Evolutionary conservation across 2,113 vertebrate species (phyloP), one percentile per base, ranked within the genome.

Genomic region (Acanthisitta chloris): DNA sequence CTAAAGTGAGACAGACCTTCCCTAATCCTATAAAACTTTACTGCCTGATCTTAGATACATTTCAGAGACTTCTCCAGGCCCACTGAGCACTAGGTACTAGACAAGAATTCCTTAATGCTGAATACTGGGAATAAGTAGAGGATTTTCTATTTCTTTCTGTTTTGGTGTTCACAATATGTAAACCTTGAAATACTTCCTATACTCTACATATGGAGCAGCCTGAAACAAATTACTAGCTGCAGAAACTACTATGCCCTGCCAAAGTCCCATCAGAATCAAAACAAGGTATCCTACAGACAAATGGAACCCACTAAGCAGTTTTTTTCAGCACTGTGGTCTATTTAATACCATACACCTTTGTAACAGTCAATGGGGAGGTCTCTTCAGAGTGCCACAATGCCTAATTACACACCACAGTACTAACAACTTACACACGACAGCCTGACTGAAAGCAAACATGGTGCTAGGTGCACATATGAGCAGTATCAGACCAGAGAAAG

Each of bases 401-500:
- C 96, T 67, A 29, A 71, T 57, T 55, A 23, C 17, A 86, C 51
- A 90, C 36, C 70, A 82, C 12, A 51, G 38, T 38, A 84, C 85
- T 67, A 97, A 77, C 42, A 87, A 61, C 57, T 83, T 72, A 24
- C 38, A 93, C 62, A 38, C 58, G 21, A 86, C 88, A 94, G 90
- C 59, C 33, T 92, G 45, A 89, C 54, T 77, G 66, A 79, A 91
- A 96, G 87, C 89, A 95, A 92, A 89, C 26, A 42, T 51, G 91
- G 45, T 86, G 94, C 81, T 91, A 24, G 51, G 57, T 90, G 86
- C 91, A 96, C 25, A 49, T 42, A 86, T 16, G 19, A 84, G 54
- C 38, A 88, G 80, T 74, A 52, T 19, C 74, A 92, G 85, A 94
- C 49, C 72, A 81, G 91, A 97, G 88, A 83, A 96, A 90, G 78